phyloP scores from a whole-genome alignment of 2,888 invertebrate species.

The Leptinotarsa haldemani region DNA sequence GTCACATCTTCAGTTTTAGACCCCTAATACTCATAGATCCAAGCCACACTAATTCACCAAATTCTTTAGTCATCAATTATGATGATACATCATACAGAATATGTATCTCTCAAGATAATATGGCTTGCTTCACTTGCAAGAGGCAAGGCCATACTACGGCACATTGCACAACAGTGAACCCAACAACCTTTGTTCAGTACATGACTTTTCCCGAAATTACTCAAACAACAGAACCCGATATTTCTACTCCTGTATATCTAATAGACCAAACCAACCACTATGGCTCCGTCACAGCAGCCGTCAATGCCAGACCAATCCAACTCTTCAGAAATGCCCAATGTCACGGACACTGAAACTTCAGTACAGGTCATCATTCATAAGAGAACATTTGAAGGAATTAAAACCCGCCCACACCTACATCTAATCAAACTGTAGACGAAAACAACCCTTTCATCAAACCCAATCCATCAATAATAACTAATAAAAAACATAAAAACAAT shows the following conservation, averaged over 20 bases:
- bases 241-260: not conserved
- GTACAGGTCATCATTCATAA: not conserved
- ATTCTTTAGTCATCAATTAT: slow-evolving; percentile 35
- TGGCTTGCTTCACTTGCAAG: not conserved
- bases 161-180: not conserved
- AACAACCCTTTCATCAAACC: not conserved
- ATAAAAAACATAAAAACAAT: not conserved
- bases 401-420: not conserved
- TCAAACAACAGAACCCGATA: not conserved
- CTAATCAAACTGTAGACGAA: not conserved
- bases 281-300: not conserved
- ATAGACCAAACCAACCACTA: not conserved
- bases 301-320: too few species aligned
- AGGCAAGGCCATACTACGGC: not conserved
- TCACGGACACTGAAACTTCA: too few species aligned
- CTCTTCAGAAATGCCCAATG: not conserved
- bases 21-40: slow-evolving; percentile 45
- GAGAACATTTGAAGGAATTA: not conserved
- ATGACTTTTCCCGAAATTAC: not conserved
- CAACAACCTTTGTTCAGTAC: not conserved
- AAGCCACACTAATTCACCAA: slow-evolving; percentile 4
- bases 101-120: slow-evolving; percentile 28
- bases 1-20: slow-evolving; percentile 39
- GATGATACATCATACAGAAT: slow-evolving; percentile 27
- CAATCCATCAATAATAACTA: not conserved